Base-by-base conservation (phyloP, 2,797 vertebrate genomes). In the Rhabdophis nuchalis region DNA sequence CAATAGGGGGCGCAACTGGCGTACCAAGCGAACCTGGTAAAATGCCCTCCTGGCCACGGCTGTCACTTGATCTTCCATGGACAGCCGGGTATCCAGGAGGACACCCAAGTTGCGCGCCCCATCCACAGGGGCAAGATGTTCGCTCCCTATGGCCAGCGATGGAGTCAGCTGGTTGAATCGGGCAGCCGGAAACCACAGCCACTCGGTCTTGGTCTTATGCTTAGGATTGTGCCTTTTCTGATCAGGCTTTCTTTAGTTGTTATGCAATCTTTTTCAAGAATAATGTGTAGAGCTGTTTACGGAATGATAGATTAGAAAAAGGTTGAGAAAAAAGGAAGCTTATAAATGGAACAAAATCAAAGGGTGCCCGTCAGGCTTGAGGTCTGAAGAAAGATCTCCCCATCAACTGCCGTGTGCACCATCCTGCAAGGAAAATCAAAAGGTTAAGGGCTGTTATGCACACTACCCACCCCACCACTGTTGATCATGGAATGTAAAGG, bases 391-490 rank as follows among this genome's bases (percentile, higher is more conserved):
- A 60, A 72, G 58, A 82, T 20, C 86, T 92, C 41, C 64, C 32
- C 0, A 0, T 85, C n/a, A 32, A 77, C 61, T 0, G 0, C 3
- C 0, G 52, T 54, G 92, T 90, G 85, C 54, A 82, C 2, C 89
- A 0, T 29, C 94, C 96, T 97, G 94, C 91, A 92, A 93, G 57
- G 57, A 57, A 93, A 56, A 94, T 4, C 64, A 88, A 92, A 93
- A 90, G 46, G 53, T 0, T 0, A 29, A 61, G 0, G 0, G 13
- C 72, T 0, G 91, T 91, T 61, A 58, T 0, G 0, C 29, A 41
- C 54, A 23, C 12, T 88, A 23, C 23, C 53, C n/a, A 86, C 56
- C 53, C 58, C 60, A 87, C 11, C 29, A 86, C 3, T 4, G 13
- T 18, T 89, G 50, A 92, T 50, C 46, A 50, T 68, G 16, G 87